phyloP scores from a whole-genome alignment of 2,113 vertebrate species.

The Onychostruthus taczanowskii region DNA sequence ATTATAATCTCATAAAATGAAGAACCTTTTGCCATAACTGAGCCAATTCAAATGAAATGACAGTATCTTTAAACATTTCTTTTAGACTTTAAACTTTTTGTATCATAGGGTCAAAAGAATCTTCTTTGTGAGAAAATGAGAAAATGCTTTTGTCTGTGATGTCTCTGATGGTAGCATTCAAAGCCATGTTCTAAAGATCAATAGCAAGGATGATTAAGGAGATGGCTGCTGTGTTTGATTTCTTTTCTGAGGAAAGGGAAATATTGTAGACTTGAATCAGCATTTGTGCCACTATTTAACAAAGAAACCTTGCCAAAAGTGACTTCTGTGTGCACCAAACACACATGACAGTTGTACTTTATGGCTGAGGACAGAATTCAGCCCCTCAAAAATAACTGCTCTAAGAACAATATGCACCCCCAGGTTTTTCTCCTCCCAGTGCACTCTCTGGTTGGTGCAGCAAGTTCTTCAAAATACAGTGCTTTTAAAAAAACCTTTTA shows the following conservation, averaged over 20 bases:
- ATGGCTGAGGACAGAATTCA: not conserved
- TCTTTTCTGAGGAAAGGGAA: not conserved
- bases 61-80: not conserved
- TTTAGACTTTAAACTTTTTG: not conserved
- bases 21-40: not conserved
- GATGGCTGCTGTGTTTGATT: not conserved
- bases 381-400: not conserved
- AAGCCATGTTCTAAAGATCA: conserved; percentile 3
- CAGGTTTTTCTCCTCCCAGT: not conserved
- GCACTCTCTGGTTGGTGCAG: not conserved
- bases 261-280: not conserved
- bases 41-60: not conserved
- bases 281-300: not conserved
- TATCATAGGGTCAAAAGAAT: not conserved
- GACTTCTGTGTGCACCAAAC: not conserved
- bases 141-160: not conserved
- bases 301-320: not conserved
- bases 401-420: not conserved
- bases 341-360: not conserved
- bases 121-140: not conserved
- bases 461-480: not conserved
- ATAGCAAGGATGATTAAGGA: not conserved
- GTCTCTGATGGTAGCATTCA: not conserved
- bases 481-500: not conserved
- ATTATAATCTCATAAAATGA: not conserved